Base-by-base conservation (phyloP, 2,113 vertebrate species). In the Cebus imitator region DNA sequence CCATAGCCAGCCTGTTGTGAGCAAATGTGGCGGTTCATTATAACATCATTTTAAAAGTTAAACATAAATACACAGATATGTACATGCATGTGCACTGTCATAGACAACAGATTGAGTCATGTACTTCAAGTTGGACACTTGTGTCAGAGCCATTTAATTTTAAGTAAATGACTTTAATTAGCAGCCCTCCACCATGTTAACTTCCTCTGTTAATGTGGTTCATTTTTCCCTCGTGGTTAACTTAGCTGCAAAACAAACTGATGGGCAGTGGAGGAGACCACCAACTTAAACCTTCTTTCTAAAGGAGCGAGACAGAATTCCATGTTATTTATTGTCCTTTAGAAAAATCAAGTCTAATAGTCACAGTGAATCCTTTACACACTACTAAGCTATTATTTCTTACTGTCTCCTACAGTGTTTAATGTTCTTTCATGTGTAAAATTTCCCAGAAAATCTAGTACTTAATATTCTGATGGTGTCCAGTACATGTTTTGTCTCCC, bases 401-500 rank as follows among this genome's bases (percentile, higher is more conserved):
- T 40, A 81, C 79, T 23, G n/a, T 90, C 75, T 98, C 61, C 52
- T 73, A 50, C 27, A 90, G 68, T 0, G 2, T 92, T 96, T 94
- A 92, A 90, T 96, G 84, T 80, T 96, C 94, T 96, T 97, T 90
- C 94, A 96, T 78, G 86, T 94, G 82, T 90, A 93, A 96, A 95
- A 96, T 96, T 96, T 97, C 86, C 94, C 68, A 93, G 95, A 95
- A 98, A 95, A 93, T 96, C 72, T 97, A 35, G 75, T 79, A 75
- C 97, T 95, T 96, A 96, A 80, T 97, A 98, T 95, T 96, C 87
- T 87, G 83, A 95, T 97, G 82, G 87, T 83, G 96, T 97, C 80
- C 45, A 61, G 79, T 87, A 90, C 50, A 45, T 64, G 87, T 90
- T 96, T 91, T 87, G 52, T 95, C 40, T 93, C 68, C 95, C 93